Percentiles rank a stretch among this genome's conserved stretches.
Evolutionary conservation across 2,888 invertebrate genomes (phyloP).

Genomic region (Rhamnusium bicolor): DNA sequence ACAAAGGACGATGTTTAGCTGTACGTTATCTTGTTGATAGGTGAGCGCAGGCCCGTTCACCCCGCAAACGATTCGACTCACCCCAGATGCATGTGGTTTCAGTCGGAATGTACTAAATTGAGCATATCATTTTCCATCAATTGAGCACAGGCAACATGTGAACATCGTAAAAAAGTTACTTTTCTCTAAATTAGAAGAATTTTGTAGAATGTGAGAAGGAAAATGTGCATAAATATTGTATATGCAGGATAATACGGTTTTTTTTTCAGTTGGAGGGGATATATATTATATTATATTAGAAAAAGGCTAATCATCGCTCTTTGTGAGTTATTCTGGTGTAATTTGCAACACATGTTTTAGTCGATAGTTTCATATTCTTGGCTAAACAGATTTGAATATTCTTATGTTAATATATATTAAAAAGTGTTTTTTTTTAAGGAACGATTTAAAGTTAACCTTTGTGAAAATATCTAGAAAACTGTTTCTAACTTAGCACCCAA

Average conservation of each 20-base stretch:
- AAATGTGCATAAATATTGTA: neutral
- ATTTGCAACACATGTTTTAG: too few species aligned
- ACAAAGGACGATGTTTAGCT: slow-evolving; percentile 52
- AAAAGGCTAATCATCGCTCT: too few species aligned
- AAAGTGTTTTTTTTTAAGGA: too few species aligned
- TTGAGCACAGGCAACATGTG: slow-evolving; percentile 17
- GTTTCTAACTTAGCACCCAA: too few species aligned
- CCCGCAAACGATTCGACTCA: slow-evolving; percentile 48
- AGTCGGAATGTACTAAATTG: slow-evolving; percentile 24
- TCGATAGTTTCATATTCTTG: too few species aligned
- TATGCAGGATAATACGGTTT: neutral
- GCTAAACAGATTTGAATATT: too few species aligned
- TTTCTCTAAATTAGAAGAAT: neutral
- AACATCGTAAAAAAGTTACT: slow-evolving; percentile 16
- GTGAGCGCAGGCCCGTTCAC: slow-evolving; percentile 44
- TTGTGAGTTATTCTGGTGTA: too few species aligned
- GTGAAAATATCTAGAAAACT: too few species aligned
- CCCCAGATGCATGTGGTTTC: slow-evolving; percentile 50
- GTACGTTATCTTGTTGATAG: slow-evolving; percentile 55
- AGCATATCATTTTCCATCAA: slow-evolving; percentile 23
- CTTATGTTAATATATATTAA: too few species aligned
- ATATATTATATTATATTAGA: neutral
- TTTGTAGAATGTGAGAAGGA: neutral
- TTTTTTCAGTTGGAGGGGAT: neutral
- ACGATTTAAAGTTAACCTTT: too few species aligned